Conservation (phyloP, 2,797 vertebrate genomes). For the Prunella strophiata region DNA sequence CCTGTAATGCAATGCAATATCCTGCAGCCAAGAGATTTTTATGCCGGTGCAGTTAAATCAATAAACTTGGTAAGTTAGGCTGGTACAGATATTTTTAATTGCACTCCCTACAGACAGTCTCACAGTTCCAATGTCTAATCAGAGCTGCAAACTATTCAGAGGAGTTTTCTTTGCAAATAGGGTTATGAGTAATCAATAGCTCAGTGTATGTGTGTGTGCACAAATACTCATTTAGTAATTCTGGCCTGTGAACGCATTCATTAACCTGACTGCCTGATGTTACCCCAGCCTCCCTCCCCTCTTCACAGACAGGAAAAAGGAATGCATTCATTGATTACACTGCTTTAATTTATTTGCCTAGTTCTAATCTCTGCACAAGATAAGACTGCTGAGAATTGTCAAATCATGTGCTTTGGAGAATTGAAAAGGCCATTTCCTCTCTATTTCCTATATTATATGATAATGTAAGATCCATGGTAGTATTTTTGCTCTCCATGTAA, state of each 20-base stretch:
- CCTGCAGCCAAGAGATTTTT: background rate
- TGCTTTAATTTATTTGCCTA: slow-evolving; percentile 50
- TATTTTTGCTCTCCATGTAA: background rate
- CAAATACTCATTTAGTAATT: slow-evolving; percentile 33
- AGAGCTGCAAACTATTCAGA: background rate
- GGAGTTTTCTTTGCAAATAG: slow-evolving; percentile 9
- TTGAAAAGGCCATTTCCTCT: slow-evolving; percentile 1
- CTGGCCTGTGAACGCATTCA: background rate
- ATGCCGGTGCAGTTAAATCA: background rate
- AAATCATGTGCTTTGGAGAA: slow-evolving; percentile 11
- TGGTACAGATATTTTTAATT: slow-evolving; percentile 15
- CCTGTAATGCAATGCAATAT: background rate
- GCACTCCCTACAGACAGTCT: background rate
- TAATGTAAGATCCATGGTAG: background rate
- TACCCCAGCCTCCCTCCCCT: background rate
- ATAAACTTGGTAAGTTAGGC: background rate
- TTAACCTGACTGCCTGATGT: slow-evolving; percentile 26
- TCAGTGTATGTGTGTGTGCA: background rate
- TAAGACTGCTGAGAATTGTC: slow-evolving; percentile 30
- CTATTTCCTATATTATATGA: background rate
- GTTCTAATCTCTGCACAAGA: slow-evolving; percentile 12
- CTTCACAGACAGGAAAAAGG: slow-evolving; percentile 17
- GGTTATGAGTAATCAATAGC: slow-evolving; percentile 41
- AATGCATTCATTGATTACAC: slow-evolving; percentile 37
- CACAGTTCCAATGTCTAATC: background rate